Percentiles rank a stretch among this genome's conserved stretches.
phyloP scores from a whole-genome alignment of 2,113 vertebrate species.

The Lonchura striata region DNA sequence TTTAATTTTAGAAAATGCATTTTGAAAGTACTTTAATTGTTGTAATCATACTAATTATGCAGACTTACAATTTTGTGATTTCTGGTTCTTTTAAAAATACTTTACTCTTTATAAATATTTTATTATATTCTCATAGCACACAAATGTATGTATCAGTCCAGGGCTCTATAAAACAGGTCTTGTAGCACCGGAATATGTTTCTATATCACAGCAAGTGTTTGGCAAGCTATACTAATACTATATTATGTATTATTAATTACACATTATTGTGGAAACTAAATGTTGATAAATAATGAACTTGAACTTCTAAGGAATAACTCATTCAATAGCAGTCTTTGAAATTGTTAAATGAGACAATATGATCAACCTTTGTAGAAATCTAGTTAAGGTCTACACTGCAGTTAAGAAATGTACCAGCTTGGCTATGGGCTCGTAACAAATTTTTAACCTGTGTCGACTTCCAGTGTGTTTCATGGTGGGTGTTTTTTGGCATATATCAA shows the following conservation, averaged over 20 bases:
- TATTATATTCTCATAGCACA: neutral
- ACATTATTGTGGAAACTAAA: neutral
- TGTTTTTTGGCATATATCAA: neutral
- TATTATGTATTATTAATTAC: neutral
- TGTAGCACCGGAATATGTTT: neutral
- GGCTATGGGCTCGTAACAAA: neutral
- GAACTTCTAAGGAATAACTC: neutral
- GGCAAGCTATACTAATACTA: neutral
- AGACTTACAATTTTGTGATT: neutral
- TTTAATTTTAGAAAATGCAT: neutral
- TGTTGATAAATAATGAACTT: neutral
- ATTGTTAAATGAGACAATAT: neutral
- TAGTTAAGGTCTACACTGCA: neutral
- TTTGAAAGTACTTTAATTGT: neutral
- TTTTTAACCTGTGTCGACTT: neutral
- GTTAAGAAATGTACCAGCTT: neutral
- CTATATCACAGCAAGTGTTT: neutral
- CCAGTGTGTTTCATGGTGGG: neutral
- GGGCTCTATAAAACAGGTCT: neutral
- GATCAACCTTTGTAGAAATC: neutral
- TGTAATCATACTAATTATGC: neutral
- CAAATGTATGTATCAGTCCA: neutral
- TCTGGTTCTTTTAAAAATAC: neutral
- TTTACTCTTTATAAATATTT: neutral
- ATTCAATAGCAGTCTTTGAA: neutral